Conservation (phyloP, 1,140 invertebrate genomes). For the Sipha flava region DNA sequence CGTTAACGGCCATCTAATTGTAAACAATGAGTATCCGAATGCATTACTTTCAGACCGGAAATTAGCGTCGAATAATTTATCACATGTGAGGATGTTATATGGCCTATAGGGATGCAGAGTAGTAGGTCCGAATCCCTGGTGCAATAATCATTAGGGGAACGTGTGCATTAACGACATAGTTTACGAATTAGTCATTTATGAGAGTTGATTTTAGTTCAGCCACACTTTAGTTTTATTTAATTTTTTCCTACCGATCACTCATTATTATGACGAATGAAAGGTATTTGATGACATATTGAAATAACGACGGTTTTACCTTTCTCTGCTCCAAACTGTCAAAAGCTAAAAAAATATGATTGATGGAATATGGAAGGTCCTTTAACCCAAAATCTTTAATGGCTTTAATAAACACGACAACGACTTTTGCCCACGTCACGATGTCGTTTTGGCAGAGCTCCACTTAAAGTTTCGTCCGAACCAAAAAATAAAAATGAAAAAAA, state of each 20-base stretch:
- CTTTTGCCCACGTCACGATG: not conserved
- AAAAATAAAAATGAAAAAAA: not conserved
- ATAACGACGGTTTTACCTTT: not conserved
- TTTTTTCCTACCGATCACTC: not conserved
- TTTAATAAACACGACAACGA: constrained; percentile 10
- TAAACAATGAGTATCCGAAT: not conserved
- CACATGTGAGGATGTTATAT: not conserved
- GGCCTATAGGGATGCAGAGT: not conserved
- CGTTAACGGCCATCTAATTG: constrained; percentile 43
- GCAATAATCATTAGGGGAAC: not conserved
- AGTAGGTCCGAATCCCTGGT: not conserved
- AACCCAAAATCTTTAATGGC: constrained; percentile 10
- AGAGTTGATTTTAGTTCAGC: not conserved
- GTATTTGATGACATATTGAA: constrained; percentile 25
- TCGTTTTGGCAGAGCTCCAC: constrained; percentile 10
- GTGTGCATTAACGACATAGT: not conserved
- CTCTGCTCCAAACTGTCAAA: not conserved
- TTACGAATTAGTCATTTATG: constrained; percentile 13
- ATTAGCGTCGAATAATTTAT: constrained; percentile 4
- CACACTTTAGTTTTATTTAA: not conserved
- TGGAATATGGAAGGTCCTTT: constrained; percentile 1
- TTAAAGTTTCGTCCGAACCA: not conserved
- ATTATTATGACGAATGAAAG: constrained; percentile 4
- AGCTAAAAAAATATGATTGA: constrained; percentile 5
- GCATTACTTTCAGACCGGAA: not conserved